phyloP scores from a whole-genome alignment of 1,140 invertebrate genomes.

The Nasonia vitripennis region DNA sequence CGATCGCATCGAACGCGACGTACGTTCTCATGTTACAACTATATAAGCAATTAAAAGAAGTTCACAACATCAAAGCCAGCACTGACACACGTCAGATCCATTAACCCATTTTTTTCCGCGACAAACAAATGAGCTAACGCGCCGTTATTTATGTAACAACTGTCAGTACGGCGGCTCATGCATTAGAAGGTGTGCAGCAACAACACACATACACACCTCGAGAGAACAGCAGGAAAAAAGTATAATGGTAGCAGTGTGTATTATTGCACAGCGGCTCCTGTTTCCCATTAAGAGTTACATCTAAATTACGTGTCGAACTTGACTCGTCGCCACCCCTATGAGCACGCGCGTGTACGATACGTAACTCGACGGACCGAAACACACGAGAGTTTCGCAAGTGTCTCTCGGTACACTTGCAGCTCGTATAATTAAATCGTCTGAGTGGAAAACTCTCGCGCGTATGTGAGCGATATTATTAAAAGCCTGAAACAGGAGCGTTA shows the following conservation, averaged over 20 bases:
- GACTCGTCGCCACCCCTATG: neutral
- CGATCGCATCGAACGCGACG: no score
- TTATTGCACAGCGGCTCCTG: neutral
- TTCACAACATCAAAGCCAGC: neutral
- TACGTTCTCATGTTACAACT: neutral
- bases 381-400: neutral
- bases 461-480: neutral
- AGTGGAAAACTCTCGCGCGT: neutral
- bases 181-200: neutral
- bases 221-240: neutral
- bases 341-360: neutral
- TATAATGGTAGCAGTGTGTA: neutral
- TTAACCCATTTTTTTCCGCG: neutral
- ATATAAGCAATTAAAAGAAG: constrained; percentile 1
- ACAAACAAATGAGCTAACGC: neutral
- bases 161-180: no score
- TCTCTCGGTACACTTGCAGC: neutral
- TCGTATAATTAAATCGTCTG: neutral
- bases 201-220: neutral
- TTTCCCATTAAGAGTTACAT: constrained; percentile 31
- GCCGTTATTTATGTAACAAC: constrained; percentile 21
- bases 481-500: neutral
- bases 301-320: neutral
- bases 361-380: neutral
- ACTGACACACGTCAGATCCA: neutral